A percentile compares a stretch with the other conserved stretches of the same genome.
These are phyloP conservation scores for Pituophis catenifer DNA, from an alignment of 2,113 vertebrate species.

Conservation along the genomic window DNA sequence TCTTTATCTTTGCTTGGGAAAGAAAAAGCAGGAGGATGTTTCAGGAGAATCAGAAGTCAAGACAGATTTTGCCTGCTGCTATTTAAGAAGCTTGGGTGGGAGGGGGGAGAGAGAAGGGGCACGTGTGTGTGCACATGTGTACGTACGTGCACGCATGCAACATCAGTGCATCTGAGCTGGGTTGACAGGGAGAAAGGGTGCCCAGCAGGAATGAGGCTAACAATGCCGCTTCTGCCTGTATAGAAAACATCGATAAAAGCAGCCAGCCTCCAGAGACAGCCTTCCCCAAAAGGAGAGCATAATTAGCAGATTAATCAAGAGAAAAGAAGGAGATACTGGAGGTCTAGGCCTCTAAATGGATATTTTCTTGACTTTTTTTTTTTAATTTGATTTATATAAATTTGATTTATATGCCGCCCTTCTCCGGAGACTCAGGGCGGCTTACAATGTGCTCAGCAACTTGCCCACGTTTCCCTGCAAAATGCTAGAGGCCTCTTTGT, in stretches of 20 bases:
- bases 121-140: not conserved
- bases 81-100: not conserved
- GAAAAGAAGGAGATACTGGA: constrained; percentile 15
- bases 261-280: constrained; percentile 29
- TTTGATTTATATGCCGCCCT: no score
- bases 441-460: no score
- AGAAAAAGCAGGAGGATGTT: not conserved
- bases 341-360: constrained; percentile 22
- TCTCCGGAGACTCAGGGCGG: no score
- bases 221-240: constrained; percentile 22
- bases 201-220: not conserved
- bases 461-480: not conserved
- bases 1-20: not conserved
- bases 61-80: constrained; percentile 15
- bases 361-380: not conserved
- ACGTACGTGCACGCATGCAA: not conserved
- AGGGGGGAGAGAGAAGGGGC: no score
- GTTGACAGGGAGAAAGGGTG: not conserved
- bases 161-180: not conserved
- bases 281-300: constrained; percentile 50
- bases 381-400: no score
- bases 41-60: not conserved
- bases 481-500: not conserved
- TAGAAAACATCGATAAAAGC: constrained; percentile 33
- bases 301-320: constrained; percentile 66